phyloP scores from a whole-genome alignment of 2,797 vertebrate genomes.

The Florisuga fusca region DNA sequence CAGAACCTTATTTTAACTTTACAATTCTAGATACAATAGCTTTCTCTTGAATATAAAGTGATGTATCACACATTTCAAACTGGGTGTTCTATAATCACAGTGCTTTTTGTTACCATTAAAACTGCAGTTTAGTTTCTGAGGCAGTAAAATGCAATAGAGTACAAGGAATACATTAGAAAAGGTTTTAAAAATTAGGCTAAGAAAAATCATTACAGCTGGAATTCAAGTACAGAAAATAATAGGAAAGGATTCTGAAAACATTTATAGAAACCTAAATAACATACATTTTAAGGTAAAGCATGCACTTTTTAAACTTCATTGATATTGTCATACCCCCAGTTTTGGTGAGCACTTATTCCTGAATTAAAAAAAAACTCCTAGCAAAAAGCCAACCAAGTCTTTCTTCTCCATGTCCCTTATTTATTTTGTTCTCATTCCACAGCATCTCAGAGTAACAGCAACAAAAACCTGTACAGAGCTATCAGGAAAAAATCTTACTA shows the following conservation, averaged over 20 bases:
- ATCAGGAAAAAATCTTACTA: not conserved
- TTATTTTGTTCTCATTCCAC: not conserved
- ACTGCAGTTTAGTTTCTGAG: conserved; percentile 18
- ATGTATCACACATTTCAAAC: conserved; percentile 22
- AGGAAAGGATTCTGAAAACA: not conserved
- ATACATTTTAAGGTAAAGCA: not conserved
- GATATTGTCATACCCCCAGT: not conserved
- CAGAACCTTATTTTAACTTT: conserved; percentile 57
- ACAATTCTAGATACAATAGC: conserved; percentile 33
- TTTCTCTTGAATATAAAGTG: conserved; percentile 50
- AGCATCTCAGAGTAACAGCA: not conserved
- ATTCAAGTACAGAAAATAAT: not conserved
- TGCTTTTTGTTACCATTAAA: conserved; percentile 50
- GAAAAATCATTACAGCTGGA: conserved; percentile 41
- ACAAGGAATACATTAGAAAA: not conserved
- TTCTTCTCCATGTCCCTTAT: not conserved
- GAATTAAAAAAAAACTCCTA: not conserved
- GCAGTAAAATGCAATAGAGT: not conserved
- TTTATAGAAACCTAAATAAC: not conserved
- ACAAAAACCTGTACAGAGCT: not conserved
- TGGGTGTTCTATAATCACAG: conserved; percentile 7
- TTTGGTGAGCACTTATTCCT: not conserved
- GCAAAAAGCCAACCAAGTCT: not conserved
- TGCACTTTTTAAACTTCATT: not conserved
- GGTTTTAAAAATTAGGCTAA: conserved; percentile 17